These are phyloP conservation scores for Drosophila pullipes DNA, from an alignment of 2,888 invertebrate species.

Conservation along the genomic window DNA sequence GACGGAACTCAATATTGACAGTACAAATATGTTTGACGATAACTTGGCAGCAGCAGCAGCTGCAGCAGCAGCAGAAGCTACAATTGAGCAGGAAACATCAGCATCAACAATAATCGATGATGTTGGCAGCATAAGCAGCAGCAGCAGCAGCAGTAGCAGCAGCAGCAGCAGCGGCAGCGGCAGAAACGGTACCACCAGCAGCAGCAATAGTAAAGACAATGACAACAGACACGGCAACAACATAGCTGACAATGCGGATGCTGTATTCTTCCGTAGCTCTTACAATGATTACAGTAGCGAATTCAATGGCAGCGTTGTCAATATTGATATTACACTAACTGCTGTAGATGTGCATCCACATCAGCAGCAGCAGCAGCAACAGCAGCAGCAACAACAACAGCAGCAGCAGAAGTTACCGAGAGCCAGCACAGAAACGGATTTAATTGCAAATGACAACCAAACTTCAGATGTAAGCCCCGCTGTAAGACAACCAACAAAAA, in stretches of 20 bases:
- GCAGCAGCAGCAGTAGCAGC: conserved; percentile 54
- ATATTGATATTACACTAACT: conserved; percentile 84
- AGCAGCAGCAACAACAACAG: no score
- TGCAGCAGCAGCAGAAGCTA: conserved; percentile 27
- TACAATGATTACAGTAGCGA: conserved; percentile 83
- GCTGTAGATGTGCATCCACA: conserved; percentile 79
- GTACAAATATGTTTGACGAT: conserved; percentile 65
- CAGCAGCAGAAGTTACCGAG: conserved; percentile 14
- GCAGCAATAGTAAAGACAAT: conserved; percentile 50
- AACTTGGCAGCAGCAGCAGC: conserved; percentile 43
- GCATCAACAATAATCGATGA: conserved; percentile 69
- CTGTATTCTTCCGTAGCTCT: conserved; percentile 82
- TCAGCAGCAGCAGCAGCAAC: conserved; percentile 27
- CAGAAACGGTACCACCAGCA: conserved; percentile 27
- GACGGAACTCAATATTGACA: conserved; percentile 80
- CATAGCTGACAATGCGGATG: conserved; percentile 61
- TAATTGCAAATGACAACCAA: conserved; percentile 79
- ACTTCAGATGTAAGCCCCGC: conserved; percentile 45
- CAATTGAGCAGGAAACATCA: conserved; percentile 63
- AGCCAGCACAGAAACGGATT: conserved; percentile 67
- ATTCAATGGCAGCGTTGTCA: conserved; percentile 83
- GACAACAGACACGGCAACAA: conserved; percentile 51
- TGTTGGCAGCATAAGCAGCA: conserved; percentile 56
- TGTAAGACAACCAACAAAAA: conserved; percentile 54
- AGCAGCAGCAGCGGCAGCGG: conserved; percentile 43